Conservation (phyloP, 1,140 invertebrate genomes). For the Drosophila arizonae region DNA sequence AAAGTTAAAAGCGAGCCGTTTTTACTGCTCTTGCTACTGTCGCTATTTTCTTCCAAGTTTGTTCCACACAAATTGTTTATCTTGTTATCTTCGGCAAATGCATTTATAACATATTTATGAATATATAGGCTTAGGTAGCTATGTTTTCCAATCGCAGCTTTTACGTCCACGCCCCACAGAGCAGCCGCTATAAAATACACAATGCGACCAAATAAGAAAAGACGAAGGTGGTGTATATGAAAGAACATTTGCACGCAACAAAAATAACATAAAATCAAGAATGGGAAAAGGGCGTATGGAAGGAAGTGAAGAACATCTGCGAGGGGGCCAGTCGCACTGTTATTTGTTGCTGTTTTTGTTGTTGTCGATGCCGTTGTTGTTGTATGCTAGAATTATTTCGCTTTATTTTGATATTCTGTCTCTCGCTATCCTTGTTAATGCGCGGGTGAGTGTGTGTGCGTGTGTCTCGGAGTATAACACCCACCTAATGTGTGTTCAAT, state of each 20-base stretch:
- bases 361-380: conserved; percentile 22
- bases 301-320: neutral
- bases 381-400: neutral
- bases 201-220: conserved; percentile 1
- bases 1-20: neutral
- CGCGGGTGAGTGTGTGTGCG: conserved; percentile 30
- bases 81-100: conserved; percentile 9
- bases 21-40: conserved; percentile 1
- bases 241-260: neutral
- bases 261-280: neutral
- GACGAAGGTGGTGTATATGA: neutral
- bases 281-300: too few species aligned
- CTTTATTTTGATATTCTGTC: conserved; percentile 20
- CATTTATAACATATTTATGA: neutral
- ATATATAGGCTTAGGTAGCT: neutral
- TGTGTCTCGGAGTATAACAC: conserved; percentile 26
- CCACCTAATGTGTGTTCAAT: conserved; percentile 28
- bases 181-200: neutral
- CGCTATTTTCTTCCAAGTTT: conserved; percentile 6
- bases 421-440: neutral
- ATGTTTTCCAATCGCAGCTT: conserved; percentile 3
- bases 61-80: conserved; percentile 11
- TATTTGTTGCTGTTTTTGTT: conserved; percentile 10
- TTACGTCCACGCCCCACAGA: conserved; percentile 22
- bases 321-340: conserved; percentile 7